These are phyloP conservation scores for Thysanoteuthis rhombus DNA, from an alignment of 2,888 invertebrate genomes.

Conservation along the genomic window DNA sequence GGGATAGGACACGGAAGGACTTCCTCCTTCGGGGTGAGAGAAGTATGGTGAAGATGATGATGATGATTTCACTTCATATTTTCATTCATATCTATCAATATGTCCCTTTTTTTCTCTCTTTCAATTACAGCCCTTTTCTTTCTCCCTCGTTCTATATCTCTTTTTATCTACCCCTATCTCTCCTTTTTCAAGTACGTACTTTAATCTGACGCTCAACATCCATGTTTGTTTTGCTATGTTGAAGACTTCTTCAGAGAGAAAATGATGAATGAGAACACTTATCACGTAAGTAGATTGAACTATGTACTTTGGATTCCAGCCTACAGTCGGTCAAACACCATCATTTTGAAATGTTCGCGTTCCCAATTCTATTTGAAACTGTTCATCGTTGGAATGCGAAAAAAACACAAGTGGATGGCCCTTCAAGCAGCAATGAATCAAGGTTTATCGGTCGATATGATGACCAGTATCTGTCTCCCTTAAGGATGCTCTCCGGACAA, in stretches of 20 bases:
- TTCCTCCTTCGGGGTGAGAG: too few relatives aligned
- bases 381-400: not conserved
- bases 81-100: too few relatives aligned
- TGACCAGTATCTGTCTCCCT: too few relatives aligned
- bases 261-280: not conserved
- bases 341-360: not conserved
- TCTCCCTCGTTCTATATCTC: not conserved
- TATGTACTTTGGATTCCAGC: not conserved
- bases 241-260: not conserved
- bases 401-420: not conserved
- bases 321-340: not conserved
- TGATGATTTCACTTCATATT: too few relatives aligned
- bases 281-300: not conserved
- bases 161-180: not conserved
- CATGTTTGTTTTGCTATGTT: not conserved
- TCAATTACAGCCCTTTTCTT: too few relatives aligned
- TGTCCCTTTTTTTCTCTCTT: not conserved
- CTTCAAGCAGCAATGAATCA: not conserved
- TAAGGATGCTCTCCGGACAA: too few relatives aligned
- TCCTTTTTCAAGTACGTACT: not conserved
- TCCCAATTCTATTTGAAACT: not conserved
- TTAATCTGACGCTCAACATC: not conserved
- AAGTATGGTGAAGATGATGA: too few relatives aligned
- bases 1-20: too few relatives aligned
- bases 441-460: too few relatives aligned